Percentiles rank a stretch among this genome's conserved stretches.
phyloP scores from a whole-genome alignment of 2,797 vertebrate genomes.

The Pantherophis vulpinus region DNA sequence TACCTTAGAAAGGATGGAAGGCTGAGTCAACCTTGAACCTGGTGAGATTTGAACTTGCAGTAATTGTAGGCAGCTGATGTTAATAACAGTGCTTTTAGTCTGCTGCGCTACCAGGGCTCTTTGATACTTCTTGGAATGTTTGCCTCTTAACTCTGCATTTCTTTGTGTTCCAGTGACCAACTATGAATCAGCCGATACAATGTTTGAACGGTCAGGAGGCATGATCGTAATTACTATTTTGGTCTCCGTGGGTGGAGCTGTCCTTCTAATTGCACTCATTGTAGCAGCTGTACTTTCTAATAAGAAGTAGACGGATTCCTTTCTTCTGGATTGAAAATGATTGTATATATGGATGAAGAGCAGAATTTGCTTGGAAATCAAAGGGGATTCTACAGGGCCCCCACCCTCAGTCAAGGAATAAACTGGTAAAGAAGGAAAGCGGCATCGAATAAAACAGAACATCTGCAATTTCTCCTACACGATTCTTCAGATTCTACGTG shows the following conservation, averaged over 20 bases:
- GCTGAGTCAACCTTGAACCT: too few species aligned
- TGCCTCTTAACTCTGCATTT: neutral
- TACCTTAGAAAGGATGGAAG: too few species aligned
- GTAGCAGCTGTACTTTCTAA: constrained; percentile 5
- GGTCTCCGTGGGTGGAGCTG: constrained; percentile 13
- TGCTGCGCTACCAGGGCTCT: too few species aligned
- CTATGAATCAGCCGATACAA: neutral
- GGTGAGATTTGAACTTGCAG: too few species aligned
- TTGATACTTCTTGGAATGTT: neutral
- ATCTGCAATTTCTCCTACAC: neutral
- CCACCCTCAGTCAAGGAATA: neutral
- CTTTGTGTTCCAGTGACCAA: constrained; percentile 3
- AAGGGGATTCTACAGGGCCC: neutral
- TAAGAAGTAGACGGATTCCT: neutral
- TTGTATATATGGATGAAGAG: neutral
- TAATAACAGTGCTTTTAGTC: too few species aligned
- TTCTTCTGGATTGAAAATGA: neutral
- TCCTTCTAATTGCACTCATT: constrained; percentile 14
- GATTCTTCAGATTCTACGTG: neutral
- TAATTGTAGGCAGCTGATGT: too few species aligned
- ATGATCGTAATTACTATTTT: constrained; percentile 11
- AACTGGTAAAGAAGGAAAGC: constrained; percentile 4
- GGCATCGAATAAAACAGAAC: neutral
- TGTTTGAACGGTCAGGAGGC: constrained; percentile 3
- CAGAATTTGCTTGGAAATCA: neutral